Conservation (phyloP, 1,140 invertebrate species). For the Bombus waltoni region DNA sequence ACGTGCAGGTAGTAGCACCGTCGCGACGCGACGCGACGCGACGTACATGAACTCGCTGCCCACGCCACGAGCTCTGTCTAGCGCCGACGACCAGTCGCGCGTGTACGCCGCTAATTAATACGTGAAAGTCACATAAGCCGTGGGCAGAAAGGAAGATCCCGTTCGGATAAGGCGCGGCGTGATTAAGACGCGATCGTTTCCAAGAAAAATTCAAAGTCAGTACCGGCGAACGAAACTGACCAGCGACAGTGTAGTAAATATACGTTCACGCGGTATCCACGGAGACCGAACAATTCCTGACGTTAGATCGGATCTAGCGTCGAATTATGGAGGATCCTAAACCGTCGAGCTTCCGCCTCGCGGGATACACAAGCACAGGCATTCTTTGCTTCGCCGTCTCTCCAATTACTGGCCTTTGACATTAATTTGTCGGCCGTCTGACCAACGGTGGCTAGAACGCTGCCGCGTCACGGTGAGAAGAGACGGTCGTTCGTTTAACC, state of each 20-base stretch:
- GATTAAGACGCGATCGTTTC: constrained; percentile 62
- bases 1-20: constrained; percentile 7
- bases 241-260: neutral
- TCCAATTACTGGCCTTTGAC: constrained; percentile 70
- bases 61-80: constrained; percentile 47
- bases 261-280: constrained; percentile 8
- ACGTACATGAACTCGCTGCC: constrained; percentile 39
- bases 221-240: neutral
- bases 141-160: constrained; percentile 55
- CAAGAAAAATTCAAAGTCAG: constrained; percentile 27
- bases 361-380: neutral
- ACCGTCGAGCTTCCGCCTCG: constrained; percentile 46
- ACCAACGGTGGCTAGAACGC: constrained; percentile 51
- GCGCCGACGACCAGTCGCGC: constrained; percentile 27
- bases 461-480: constrained; percentile 40
- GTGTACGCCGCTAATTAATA: constrained; percentile 71
- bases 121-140: constrained; percentile 71
- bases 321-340: constrained; percentile 49
- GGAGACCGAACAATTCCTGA: neutral
- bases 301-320: constrained; percentile 58
- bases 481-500: constrained; percentile 49
- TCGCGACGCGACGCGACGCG: constrained; percentile 1
- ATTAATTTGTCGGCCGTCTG: constrained; percentile 68
- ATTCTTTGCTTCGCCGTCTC: constrained; percentile 41
- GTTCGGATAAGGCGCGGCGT: constrained; percentile 54